Conservation (phyloP, 2,797 vertebrate genomes). For the Mergus octosetaceus region DNA sequence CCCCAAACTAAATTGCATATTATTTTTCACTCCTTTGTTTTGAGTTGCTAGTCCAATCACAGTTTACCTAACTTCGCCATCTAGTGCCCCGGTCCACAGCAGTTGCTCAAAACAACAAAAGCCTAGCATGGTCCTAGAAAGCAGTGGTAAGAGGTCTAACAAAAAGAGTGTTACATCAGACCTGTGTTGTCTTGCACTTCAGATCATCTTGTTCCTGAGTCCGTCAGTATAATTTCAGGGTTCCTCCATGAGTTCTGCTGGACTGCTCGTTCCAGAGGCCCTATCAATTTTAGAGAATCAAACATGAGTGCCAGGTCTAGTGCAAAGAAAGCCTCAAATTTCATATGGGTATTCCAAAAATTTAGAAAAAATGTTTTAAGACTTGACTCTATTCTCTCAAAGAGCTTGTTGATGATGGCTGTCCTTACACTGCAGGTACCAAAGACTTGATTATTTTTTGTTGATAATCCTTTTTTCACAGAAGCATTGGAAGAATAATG, state of each 20-base stretch:
- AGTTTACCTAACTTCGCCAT: background rate
- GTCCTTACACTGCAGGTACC: background rate
- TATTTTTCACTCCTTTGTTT: background rate
- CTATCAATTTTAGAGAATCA: background rate
- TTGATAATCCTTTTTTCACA: background rate
- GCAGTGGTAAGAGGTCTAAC: background rate
- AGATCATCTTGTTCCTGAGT: background rate
- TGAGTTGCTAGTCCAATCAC: background rate
- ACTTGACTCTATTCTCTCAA: background rate
- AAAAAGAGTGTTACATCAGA: background rate
- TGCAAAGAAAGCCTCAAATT: background rate
- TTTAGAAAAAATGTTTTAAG: background rate
- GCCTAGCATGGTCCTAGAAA: background rate
- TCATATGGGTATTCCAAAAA: fast-evolving
- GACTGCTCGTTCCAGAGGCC: background rate
- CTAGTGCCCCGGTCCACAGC: background rate
- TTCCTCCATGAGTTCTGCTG: background rate
- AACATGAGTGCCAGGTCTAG: background rate
- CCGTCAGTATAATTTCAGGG: background rate
- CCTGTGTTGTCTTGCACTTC: background rate
- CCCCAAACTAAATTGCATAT: background rate
- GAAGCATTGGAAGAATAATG: background rate
- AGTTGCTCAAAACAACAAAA: background rate
- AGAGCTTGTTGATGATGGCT: background rate
- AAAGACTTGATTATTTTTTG: background rate